Conservation (phyloP, 2,113 vertebrate species). For the Labeo catla region DNA sequence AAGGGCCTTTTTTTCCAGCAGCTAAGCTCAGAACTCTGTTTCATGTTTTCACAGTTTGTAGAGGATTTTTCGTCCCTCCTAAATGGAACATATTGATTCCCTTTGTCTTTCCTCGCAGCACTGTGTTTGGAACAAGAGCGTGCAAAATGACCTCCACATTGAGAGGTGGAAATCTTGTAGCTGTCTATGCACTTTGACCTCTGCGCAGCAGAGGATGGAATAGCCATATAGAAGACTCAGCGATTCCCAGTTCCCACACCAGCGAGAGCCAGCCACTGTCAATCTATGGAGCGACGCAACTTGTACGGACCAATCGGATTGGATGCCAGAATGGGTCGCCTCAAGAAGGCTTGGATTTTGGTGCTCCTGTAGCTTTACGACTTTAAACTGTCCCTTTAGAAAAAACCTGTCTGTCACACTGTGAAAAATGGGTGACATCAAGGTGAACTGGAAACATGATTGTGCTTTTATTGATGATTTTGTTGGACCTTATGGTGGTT, state of each 20-base stretch:
- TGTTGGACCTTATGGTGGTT: constrained; percentile 12
- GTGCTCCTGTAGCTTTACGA: constrained; percentile 57
- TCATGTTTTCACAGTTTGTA: constrained; percentile 56
- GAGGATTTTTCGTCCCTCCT: constrained; percentile 54
- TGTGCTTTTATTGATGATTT: constrained; percentile 38
- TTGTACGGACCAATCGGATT: constrained; percentile 53
- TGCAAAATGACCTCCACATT: constrained; percentile 67
- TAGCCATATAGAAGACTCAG: constrained; percentile 80
- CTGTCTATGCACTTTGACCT: constrained; percentile 83
- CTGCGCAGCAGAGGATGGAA: constrained; percentile 77
- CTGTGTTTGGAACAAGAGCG: constrained; percentile 64
- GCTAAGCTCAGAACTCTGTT: constrained; percentile 52
- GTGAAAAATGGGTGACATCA: constrained; percentile 58
- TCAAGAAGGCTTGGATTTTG: constrained; percentile 20
- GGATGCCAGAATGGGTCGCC: constrained; percentile 15
- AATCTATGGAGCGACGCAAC: constrained; percentile 54
- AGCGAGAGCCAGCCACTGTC: constrained; percentile 69
- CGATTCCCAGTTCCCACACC: constrained; percentile 73
- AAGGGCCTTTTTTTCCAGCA: constrained; percentile 52
- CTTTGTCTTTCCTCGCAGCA: constrained; percentile 66
- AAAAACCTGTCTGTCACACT: constrained; percentile 56
- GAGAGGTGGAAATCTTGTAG: constrained; percentile 69
- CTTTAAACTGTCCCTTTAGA: constrained; percentile 24
- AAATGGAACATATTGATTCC: constrained; percentile 68
- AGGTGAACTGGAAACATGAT: constrained; percentile 60